Evolutionary conservation across 2,113 vertebrate species (phyloP).

Genomic region (Thunnus thynnus): DNA sequence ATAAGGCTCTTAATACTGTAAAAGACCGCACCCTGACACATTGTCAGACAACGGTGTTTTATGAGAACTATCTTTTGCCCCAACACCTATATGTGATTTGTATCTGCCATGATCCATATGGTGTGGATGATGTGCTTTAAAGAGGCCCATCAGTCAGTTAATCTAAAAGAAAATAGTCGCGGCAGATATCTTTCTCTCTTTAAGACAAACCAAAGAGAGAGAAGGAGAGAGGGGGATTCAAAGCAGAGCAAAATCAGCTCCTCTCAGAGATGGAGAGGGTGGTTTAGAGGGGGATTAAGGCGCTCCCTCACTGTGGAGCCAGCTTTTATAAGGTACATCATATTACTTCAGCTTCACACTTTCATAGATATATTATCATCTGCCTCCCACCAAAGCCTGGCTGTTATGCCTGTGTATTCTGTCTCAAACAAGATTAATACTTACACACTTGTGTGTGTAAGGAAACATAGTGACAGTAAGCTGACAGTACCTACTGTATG

Average conservation of each 20-base stretch:
- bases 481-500: conserved; percentile 77
- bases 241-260: conserved; percentile 75
- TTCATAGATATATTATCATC: conserved; percentile 81
- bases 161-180: conserved; percentile 82
- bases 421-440: conserved; percentile 82
- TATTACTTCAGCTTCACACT: conserved; percentile 81
- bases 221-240: conserved; percentile 60
- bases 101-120: conserved; percentile 78
- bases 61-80: conserved; percentile 71
- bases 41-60: conserved; percentile 72
- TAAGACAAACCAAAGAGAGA: conserved; percentile 68
- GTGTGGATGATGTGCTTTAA: conserved; percentile 79
- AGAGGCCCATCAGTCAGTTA: conserved; percentile 79
- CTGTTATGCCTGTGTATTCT: conserved; percentile 74
- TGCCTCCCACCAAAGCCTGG: conserved; percentile 75
- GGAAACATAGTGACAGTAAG: conserved; percentile 79
- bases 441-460: conserved; percentile 64
- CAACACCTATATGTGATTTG: conserved; percentile 75
- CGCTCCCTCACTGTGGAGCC: conserved; percentile 75
- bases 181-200: conserved; percentile 68
- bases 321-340: conserved; percentile 82
- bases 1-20: conserved; percentile 33
- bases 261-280: conserved; percentile 79
- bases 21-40: conserved; percentile 65
- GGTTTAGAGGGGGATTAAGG: conserved; percentile 80